Conservation (phyloP, 2,888 invertebrate species). For the Chloroclystis v-ata region DNA sequence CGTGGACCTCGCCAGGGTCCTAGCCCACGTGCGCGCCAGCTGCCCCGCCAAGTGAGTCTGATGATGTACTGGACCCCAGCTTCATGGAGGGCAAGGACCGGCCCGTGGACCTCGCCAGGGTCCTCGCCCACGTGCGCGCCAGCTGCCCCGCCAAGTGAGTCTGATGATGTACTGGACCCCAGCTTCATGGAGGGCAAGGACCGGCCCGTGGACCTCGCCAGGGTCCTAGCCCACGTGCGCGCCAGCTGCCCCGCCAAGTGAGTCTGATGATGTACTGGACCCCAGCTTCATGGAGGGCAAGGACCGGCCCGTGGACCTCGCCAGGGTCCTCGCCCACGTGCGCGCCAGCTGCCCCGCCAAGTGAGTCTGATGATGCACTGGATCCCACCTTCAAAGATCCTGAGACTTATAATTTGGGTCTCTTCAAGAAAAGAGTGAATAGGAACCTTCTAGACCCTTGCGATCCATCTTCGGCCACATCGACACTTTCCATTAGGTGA, state of each 20-base stretch:
- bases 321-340: too few relatives aligned
- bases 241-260: constrained; percentile 82
- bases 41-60: constrained; percentile 72
- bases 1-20: constrained; percentile 90
- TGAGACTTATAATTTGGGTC: too few relatives aligned
- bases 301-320: too few relatives aligned
- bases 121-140: constrained; percentile 89
- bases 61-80: constrained; percentile 86
- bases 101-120: constrained; percentile 91
- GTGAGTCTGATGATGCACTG: too few relatives aligned
- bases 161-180: constrained; percentile 95
- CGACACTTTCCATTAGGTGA: too few relatives aligned
- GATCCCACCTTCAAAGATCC: too few relatives aligned
- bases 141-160: constrained; percentile 78
- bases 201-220: constrained; percentile 90
- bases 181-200: constrained; percentile 96
- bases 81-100: constrained; percentile 96
- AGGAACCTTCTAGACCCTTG: too few relatives aligned
- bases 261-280: constrained; percentile 78
- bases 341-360: too few relatives aligned
- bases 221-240: constrained; percentile 89
- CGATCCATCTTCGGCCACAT: too few relatives aligned
- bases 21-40: constrained; percentile 88
- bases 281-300: constrained; percentile 96
- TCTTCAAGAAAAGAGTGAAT: too few relatives aligned